phyloP scores from a whole-genome alignment of 2,888 invertebrate species.

The Drosophila melanocephala region DNA sequence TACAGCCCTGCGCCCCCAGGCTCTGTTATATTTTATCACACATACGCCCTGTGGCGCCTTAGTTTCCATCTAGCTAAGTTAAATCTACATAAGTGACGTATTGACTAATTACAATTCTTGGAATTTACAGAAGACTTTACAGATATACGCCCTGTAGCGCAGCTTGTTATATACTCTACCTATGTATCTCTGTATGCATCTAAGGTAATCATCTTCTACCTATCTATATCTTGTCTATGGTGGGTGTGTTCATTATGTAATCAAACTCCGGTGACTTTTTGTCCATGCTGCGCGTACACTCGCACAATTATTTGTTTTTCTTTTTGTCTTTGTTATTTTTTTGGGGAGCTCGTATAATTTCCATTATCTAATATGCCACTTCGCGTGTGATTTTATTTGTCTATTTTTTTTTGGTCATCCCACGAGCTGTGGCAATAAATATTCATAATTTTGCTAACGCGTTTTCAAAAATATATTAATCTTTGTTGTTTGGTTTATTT shows the following conservation, averaged over 20 bases:
- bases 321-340: conserved; percentile 27
- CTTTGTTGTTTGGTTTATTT: conserved; percentile 56
- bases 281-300: conserved; percentile 46
- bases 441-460: conserved; percentile 66
- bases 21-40: conserved; percentile 4
- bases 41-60: conserved; percentile 16
- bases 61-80: not conserved
- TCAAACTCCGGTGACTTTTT: conserved; percentile 50
- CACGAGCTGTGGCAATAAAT: conserved; percentile 72
- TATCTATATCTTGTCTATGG: conserved; percentile 49
- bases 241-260: conserved; percentile 59
- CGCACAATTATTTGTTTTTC: conserved; percentile 58
- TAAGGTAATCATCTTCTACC: conserved; percentile 18
- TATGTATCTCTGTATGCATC: conserved; percentile 32
- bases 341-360: conserved; percentile 52
- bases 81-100: conserved; percentile 15
- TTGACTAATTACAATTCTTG: conserved; percentile 42
- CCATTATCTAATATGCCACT: conserved; percentile 63
- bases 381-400: conserved; percentile 36
- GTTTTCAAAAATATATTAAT: conserved; percentile 36
- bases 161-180: conserved; percentile 5
- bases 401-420: conserved; percentile 42
- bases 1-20: conserved; percentile 3
- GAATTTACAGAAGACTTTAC: conserved; percentile 2
- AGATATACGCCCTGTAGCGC: conserved; percentile 35